phyloP scores from a whole-genome alignment of 2,888 invertebrate species.

The Lepidonotus clava region DNA sequence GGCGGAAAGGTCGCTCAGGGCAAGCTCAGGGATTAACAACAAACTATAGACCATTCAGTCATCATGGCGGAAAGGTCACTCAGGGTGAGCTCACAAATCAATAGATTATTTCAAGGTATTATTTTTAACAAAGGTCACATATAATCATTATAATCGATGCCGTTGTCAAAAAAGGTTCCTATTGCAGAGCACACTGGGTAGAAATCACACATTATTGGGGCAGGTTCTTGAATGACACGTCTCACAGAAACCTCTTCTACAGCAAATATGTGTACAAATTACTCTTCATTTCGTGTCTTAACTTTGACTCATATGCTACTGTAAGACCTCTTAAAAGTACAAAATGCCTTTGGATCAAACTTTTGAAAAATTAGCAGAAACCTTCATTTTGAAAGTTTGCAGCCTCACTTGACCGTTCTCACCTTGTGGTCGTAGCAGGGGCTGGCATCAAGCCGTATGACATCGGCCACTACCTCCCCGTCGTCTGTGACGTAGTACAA shows the following conservation, averaged over 20 bases:
- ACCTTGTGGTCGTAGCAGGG: slow-evolving; percentile 52
- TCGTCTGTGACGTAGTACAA: slow-evolving; percentile 53
- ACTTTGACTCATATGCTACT: neutral
- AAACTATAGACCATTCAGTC: neutral
- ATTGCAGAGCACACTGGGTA: too few species aligned
- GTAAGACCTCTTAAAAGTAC: neutral
- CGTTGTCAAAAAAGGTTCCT: too few species aligned
- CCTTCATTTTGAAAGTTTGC: neutral
- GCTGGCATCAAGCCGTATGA: neutral
- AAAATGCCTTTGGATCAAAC: neutral
- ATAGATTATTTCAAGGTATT: too few species aligned
- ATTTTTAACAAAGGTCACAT: too few species aligned
- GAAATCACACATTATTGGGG: too few species aligned
- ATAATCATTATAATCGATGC: too few species aligned
- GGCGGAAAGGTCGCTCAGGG: too few species aligned
- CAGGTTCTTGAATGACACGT: too few species aligned
- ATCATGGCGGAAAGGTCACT: neutral
- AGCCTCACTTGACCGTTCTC: neutral
- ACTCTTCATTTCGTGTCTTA: neutral
- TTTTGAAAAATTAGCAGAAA: too few species aligned
- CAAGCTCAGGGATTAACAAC: too few species aligned
- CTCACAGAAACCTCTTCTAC: too few species aligned
- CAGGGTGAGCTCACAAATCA: too few species aligned
- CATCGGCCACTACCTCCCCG: slow-evolving; percentile 47
- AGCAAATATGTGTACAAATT: neutral